Evolutionary conservation across 2,888 invertebrate species (phyloP), one percentile per base, ranked within the genome.

Genomic region (Sphaeridia pumilis): DNA sequence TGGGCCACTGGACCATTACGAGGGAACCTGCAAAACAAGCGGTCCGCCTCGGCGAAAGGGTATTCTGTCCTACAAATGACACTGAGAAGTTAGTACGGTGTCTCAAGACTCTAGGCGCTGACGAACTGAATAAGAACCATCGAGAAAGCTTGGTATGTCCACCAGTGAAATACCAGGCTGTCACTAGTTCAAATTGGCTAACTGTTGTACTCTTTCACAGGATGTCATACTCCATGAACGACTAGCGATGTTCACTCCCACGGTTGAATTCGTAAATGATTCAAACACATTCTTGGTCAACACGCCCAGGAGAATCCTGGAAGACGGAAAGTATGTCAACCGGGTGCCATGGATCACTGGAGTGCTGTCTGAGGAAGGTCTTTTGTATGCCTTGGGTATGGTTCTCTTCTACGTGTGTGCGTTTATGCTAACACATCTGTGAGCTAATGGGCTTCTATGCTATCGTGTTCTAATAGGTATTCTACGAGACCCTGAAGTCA

Each of bases 1-100:
- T 63, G 17, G 57, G 56, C 27, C 60, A 60, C 24, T 63, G 63
- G 63, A 57, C 59, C 46, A 59, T 59, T 20, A 48, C 57, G 1
- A 31, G 60, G 20, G 52, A 59, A 17, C 58, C 59, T 1, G 49
- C 25, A 25, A 52, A 49, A 21, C 63, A 63, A 50, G 46, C 60
- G 3, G 35, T 54, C 4, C 52, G 56, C 17, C 55, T 61, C 28
- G 63, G 52, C 4, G 55, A 57, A 20, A 55, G 53, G 12, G n/a
- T 63, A 2, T 51, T 52, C n/a, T 63, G 63, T 51, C 60, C 59
- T 0, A 56, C 51, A 14, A 52, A 55, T 17, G 43, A 38, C 10
- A 46, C 57, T 10, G 38, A 31, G 12, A 49, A 44, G 49, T 48
- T 59, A 51, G 55, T 56, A 10, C n/a, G 28, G 14, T 55, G 56